Percentiles rank a stretch among this genome's conserved stretches.
These are phyloP conservation scores for Zalophus californianus DNA, from an alignment of 2,797 vertebrate species.

Conservation along the genomic window DNA sequence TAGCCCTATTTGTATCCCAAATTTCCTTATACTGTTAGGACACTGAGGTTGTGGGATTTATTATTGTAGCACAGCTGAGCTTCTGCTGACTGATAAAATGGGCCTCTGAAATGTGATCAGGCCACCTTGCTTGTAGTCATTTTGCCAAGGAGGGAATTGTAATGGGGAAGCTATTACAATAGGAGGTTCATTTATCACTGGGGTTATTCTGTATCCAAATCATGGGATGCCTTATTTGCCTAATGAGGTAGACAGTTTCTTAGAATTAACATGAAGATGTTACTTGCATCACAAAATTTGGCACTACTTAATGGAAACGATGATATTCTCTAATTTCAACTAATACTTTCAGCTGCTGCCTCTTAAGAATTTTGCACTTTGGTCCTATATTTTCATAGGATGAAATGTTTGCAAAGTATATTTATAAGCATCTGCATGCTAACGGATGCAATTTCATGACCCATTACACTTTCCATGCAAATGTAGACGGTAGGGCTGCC, in stretches of 20 bases:
- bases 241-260: conserved; percentile 72
- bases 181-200: conserved; percentile 61
- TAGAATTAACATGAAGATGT: conserved; percentile 71
- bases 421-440: conserved; percentile 63
- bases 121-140: neutral
- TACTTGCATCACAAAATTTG: conserved; percentile 66
- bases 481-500: conserved; percentile 7
- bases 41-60: neutral
- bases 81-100: conserved; percentile 64
- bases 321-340: conserved; percentile 83
- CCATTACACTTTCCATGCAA: conserved; percentile 84
- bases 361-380: conserved; percentile 52
- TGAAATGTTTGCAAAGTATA: conserved; percentile 82
- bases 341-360: conserved; percentile 65
- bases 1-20: neutral
- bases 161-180: neutral
- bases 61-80: conserved; percentile 23
- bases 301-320: conserved; percentile 79
- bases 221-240: conserved; percentile 63
- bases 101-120: neutral
- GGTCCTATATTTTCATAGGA: conserved; percentile 48
- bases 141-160: conserved; percentile 32
- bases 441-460: conserved; percentile 85
- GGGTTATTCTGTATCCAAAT: conserved; percentile 61
- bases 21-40: neutral